Conservation (phyloP, 2,888 invertebrate species). For the Hirtodrosophila duncani region DNA sequence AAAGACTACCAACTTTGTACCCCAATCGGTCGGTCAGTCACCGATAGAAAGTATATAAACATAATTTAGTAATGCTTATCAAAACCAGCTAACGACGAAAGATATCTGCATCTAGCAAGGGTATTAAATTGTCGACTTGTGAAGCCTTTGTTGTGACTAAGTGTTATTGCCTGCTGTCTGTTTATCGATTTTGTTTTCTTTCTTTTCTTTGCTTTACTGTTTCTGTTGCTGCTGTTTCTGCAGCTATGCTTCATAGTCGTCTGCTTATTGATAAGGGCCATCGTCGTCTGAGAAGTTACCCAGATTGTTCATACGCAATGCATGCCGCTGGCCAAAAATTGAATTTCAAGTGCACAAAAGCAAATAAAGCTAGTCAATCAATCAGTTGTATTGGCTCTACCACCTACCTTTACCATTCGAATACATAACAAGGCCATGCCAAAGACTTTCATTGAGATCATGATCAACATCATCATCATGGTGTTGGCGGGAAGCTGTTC, state of each 20-base stretch:
- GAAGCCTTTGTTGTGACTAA: conserved; percentile 7
- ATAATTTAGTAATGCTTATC: too few species aligned
- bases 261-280: conserved; percentile 27
- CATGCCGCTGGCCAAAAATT: conserved; percentile 41
- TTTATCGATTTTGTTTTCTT: conserved; percentile 50
- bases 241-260: conserved; percentile 23
- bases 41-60: too few species aligned
- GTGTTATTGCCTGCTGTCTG: conserved; percentile 16
- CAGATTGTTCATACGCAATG: conserved; percentile 60
- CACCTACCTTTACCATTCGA: too few species aligned
- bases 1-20: too few species aligned
- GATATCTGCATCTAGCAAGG: too few species aligned
- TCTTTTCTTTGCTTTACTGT: conserved; percentile 2
- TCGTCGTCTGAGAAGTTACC: conserved; percentile 40
- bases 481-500: too few species aligned
- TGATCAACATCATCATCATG: not conserved
- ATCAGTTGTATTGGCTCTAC: too few species aligned
- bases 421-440: conserved; percentile 40
- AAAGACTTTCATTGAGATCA: not conserved
- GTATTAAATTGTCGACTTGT: too few species aligned
- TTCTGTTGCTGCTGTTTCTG: too few species aligned
- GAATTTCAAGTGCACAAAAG: conserved; percentile 56
- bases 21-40: too few species aligned
- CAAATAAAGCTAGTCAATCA: conserved; percentile 20
- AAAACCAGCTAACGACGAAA: too few species aligned